Conservation (phyloP, 2,797 vertebrate genomes). For the Miichthys miiuy region DNA sequence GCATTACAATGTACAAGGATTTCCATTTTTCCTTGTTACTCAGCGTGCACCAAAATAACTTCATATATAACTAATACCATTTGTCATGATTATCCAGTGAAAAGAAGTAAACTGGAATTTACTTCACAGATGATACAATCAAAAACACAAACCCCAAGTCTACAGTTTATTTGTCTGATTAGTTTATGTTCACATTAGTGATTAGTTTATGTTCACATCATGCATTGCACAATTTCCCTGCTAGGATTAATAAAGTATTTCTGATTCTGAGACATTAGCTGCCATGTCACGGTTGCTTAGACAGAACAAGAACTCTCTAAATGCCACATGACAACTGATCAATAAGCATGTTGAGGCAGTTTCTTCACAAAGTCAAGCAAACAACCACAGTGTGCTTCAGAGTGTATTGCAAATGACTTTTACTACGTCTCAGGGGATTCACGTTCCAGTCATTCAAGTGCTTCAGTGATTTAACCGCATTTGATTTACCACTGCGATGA, state of each 20-base stretch:
- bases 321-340: constrained; percentile 45
- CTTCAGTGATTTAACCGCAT: constrained; percentile 24
- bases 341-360: constrained; percentile 40
- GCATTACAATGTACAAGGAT: background rate
- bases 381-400: constrained; percentile 26
- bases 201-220: constrained; percentile 2
- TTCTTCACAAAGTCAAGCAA: constrained; percentile 25
- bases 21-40: background rate
- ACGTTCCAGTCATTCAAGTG: constrained; percentile 13
- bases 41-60: background rate
- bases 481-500: constrained; percentile 22
- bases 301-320: constrained; percentile 9
- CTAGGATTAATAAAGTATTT: too few species aligned
- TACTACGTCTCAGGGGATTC: constrained; percentile 5
- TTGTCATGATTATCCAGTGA: background rate
- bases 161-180: background rate
- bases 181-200: background rate
- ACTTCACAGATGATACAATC: background rate
- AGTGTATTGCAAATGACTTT: constrained; percentile 14
- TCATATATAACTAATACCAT: background rate
- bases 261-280: background rate
- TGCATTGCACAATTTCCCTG: too few species aligned
- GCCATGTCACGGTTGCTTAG: background rate
- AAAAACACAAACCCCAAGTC: background rate
- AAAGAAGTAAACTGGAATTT: constrained; percentile 4